phyloP scores from a whole-genome alignment of 2,113 vertebrate species.

The Ceyx cyanopectus region DNA sequence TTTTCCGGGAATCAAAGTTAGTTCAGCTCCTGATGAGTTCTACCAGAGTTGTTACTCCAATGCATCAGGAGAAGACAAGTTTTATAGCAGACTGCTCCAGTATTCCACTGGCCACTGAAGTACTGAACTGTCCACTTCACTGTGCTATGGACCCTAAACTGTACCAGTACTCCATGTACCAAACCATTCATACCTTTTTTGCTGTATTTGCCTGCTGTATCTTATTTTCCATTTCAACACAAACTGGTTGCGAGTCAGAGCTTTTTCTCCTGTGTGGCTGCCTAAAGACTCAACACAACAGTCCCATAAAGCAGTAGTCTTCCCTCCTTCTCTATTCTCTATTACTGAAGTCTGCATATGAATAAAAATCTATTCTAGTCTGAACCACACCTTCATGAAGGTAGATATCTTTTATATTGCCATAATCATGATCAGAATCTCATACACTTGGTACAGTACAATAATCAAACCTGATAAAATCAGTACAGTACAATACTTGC shows the following conservation, averaged over 20 bases:
- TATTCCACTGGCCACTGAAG: background rate
- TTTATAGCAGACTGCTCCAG: background rate
- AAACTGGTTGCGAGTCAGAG: background rate
- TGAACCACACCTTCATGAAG: background rate
- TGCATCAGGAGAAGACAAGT: background rate
- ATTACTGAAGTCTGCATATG: background rate
- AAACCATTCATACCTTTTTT: background rate
- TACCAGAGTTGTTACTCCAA: background rate
- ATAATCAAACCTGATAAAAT: conserved; percentile 13
- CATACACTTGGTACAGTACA: background rate
- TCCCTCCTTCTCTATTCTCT: background rate
- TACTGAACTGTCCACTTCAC: background rate
- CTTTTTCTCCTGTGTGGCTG: background rate
- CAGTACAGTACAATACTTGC: background rate
- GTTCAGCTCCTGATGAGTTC: background rate
- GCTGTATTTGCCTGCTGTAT: background rate
- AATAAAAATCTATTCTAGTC: background rate
- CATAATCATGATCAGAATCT: background rate
- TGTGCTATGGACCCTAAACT: background rate
- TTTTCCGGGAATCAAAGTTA: too few relatives aligned
- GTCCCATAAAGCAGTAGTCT: background rate
- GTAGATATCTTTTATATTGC: background rate
- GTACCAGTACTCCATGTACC: background rate
- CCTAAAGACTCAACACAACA: background rate
- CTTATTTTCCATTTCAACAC: conserved; percentile 21